A percentile compares a stretch with the other conserved stretches of the same genome.
Evolutionary conservation across 1,140 invertebrate genomes (phyloP).

Genomic region (Drosophila rhopaloa): DNA sequence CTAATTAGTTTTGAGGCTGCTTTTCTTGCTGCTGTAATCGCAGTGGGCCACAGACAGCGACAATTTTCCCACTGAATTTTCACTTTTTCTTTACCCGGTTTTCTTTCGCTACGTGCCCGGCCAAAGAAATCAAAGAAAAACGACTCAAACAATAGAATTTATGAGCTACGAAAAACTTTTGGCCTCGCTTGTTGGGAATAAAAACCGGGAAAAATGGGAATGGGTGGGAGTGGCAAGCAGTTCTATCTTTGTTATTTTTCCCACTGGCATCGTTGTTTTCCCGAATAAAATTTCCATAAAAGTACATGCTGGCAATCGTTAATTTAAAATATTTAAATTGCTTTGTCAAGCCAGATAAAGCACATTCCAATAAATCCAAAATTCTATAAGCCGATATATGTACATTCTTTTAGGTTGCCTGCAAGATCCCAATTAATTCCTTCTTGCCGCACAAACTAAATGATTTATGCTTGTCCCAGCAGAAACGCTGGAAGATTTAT

Average conservation of each 20-base stretch:
- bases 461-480: conserved; percentile 33
- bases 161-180: conserved; percentile 69
- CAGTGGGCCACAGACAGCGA: conserved; percentile 64
- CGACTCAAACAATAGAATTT: conserved; percentile 71
- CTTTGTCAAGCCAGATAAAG: conserved; percentile 22
- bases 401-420: conserved; percentile 14
- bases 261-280: conserved; percentile 64
- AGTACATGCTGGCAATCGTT: conserved; percentile 53
- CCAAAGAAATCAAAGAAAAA: conserved; percentile 68
- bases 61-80: conserved; percentile 80
- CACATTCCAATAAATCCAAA: conserved; percentile 28
- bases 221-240: conserved; percentile 13
- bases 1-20: conserved; percentile 76
- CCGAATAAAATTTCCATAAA: conserved; percentile 74
- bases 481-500: conserved; percentile 27
- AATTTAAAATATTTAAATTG: conserved; percentile 61
- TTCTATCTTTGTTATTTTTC: conserved; percentile 63
- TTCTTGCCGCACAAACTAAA: conserved; percentile 27
- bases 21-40: conserved; percentile 61
- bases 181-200: conserved; percentile 28
- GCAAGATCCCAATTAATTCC: conserved; percentile 56
- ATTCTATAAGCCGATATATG: conserved; percentile 15
- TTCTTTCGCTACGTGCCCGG: conserved; percentile 38
- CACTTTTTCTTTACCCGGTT: conserved; percentile 61
- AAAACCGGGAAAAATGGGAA: not conserved